Conservation (phyloP, 2,113 vertebrate genomes). For the Apteryx owenii region DNA sequence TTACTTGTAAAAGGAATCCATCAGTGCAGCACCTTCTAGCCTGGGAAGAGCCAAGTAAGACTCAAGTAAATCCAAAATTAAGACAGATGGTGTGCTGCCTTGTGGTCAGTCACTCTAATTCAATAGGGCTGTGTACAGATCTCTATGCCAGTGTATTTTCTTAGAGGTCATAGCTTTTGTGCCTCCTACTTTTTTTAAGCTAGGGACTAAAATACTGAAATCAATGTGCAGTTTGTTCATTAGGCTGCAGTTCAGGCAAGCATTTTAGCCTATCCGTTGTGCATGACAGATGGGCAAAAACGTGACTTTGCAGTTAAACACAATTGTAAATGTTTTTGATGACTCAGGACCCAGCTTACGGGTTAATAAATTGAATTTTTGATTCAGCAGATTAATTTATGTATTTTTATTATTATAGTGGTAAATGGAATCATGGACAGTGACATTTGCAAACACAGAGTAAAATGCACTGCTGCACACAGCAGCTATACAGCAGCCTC, state of each 20-base stretch:
- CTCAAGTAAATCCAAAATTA: conserved; percentile 45
- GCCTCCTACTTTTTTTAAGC: background rate
- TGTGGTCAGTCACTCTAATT: conserved; percentile 47
- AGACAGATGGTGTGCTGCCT: conserved; percentile 62
- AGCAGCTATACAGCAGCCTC: conserved; percentile 45
- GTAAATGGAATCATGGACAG: background rate
- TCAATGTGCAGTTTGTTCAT: background rate
- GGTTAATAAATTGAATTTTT: background rate
- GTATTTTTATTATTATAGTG: background rate
- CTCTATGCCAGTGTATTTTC: background rate
- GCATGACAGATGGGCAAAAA: background rate
- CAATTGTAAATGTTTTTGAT: background rate
- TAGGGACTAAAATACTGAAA: background rate
- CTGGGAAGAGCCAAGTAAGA: conserved; percentile 55
- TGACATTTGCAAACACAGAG: background rate
- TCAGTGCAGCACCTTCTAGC: conserved; percentile 38
- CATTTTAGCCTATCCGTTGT: background rate
- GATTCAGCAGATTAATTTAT: background rate
- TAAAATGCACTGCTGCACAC: background rate
- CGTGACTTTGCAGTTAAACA: background rate
- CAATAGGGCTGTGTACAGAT: conserved; percentile 41
- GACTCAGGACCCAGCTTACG: background rate
- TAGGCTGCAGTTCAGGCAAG: background rate
- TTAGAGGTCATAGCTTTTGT: conserved; percentile 22
- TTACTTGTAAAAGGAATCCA: conserved; percentile 48